Conservation (phyloP, 2,113 vertebrate genomes). For the Lamprotornis superbus region DNA sequence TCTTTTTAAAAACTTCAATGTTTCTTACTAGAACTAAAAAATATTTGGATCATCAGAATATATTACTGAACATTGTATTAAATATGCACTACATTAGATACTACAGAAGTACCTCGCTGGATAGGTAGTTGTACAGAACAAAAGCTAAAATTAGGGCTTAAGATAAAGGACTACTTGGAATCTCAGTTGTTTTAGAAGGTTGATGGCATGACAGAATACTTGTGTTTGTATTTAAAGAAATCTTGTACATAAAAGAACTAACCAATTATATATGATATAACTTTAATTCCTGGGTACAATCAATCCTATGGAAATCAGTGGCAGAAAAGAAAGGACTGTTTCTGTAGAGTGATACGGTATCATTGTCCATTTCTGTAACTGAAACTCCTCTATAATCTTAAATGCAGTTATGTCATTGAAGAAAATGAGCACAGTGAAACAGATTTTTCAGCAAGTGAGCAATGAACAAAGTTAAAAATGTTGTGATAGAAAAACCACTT, state of each 20-base stretch:
- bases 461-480: neutral
- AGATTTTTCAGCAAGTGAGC: neutral
- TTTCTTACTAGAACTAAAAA: constrained; percentile 1
- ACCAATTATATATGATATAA: neutral
- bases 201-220: neutral
- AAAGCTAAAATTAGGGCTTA: neutral
- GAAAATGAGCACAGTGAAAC: neutral
- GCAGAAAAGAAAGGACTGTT: neutral
- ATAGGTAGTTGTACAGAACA: neutral
- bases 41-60: constrained; percentile 30
- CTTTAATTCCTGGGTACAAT: neutral
- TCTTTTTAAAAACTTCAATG: neutral
- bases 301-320: neutral
- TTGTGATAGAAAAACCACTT: neutral
- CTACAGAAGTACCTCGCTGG: neutral
- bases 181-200: neutral
- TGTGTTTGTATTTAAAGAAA: neutral
- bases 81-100: neutral
- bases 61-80: neutral
- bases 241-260: neutral
- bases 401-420: neutral
- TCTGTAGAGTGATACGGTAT: neutral
- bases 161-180: neutral
- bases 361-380: neutral
- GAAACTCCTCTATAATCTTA: neutral